Base-by-base conservation (phyloP, 1,140 invertebrate species). In the Charaxes varanes region DNA sequence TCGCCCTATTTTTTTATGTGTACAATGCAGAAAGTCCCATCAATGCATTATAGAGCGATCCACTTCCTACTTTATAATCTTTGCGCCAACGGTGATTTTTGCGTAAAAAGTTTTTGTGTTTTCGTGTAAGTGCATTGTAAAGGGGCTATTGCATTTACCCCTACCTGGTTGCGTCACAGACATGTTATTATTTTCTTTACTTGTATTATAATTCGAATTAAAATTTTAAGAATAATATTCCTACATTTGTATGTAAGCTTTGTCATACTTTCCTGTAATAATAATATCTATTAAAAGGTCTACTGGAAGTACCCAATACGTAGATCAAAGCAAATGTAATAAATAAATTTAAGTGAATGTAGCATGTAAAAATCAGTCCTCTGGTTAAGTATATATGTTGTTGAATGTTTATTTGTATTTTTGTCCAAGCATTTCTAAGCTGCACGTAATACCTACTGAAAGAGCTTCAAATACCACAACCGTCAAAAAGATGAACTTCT, bases 1-100 rank as follows among this genome's bases (percentile, higher is more conserved):
- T 28, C 66, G 66, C 61, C 66, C 66, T 58, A 70, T 54, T 64
- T 54, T 63, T 50, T 50, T 50, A 26, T 24, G 36, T 11, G 23
- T 37, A 35, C 18, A 18, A 40, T 26, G 14, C 28, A 27, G 34
- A 50, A 35, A 23, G 41, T 34, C 41, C 23, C 14, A 51, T 35
- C 26, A 36, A 47, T 12, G 8, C 5, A 23, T 15, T 18, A 45
- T 2, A 16, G 12, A 14, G 40, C 37, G 28, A 11, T 13, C 15
- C 5, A 38, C 6, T 38, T 38, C 26, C 16, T 12, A 11, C 36
- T 38, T 28, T 18, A 38, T 3, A 1, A 5, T 18, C n/a, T 11
- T n/a, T n/a, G 36, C 6, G 10, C 14, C 19, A 36, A 24, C 18
- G 34, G 13, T 27, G 13, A 23, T 30, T 16, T 30, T 37, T 4